A percentile compares a stretch with the other conserved stretches of the same genome.
These are phyloP conservation scores for Cordylochernes scorpioides DNA, from an alignment of 2,888 invertebrate genomes.

Conservation along the genomic window DNA sequence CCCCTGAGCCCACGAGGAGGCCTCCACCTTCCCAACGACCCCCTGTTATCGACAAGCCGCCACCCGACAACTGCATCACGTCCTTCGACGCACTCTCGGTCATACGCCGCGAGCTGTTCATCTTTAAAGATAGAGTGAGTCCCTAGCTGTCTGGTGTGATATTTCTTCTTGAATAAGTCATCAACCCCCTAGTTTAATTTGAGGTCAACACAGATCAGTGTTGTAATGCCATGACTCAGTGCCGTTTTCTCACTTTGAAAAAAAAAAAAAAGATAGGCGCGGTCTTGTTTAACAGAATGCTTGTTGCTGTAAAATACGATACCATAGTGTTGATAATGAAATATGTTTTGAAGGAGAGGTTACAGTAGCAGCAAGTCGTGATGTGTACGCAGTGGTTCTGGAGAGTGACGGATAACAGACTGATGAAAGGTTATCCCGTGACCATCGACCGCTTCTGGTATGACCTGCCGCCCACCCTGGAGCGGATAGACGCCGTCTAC, in stretches of 20 bases:
- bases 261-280: too few species aligned
- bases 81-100: slow-evolving; percentile 72
- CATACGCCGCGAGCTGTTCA: slow-evolving; percentile 59
- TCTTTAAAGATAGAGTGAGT: slow-evolving; percentile 63
- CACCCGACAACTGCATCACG: slow-evolving; percentile 57
- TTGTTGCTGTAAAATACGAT: too few species aligned
- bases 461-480: slow-evolving; percentile 42
- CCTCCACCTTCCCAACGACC: neutral
- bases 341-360: too few species aligned
- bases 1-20: neutral
- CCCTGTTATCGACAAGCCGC: neutral
- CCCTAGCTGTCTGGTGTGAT: neutral
- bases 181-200: too few species aligned
- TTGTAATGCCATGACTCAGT: too few species aligned
- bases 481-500: slow-evolving; percentile 62
- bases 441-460: slow-evolving; percentile 60
- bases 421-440: slow-evolving; percentile 43
- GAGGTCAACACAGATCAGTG: too few species aligned
- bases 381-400: slow-evolving; percentile 63
- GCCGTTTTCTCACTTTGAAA: too few species aligned
- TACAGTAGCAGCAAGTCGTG: too few species aligned
- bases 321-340: too few species aligned
- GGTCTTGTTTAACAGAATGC: too few species aligned
- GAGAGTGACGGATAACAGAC: slow-evolving; percentile 51
- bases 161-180: too few species aligned